Conservation (phyloP, 1,140 invertebrate species). For the Octopus bimaculoides region DNA sequence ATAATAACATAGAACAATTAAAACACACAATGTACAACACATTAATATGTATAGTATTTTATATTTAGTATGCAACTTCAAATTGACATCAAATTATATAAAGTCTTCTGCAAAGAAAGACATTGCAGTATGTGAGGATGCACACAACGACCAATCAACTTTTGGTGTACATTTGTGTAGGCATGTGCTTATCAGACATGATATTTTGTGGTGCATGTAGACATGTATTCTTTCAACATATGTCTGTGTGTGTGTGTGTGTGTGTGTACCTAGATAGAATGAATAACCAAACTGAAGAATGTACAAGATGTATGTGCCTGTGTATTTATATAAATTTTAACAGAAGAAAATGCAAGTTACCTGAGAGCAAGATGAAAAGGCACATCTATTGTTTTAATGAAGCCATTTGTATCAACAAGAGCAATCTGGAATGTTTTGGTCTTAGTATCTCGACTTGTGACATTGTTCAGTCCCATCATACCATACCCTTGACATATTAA, state of each 20-base stretch:
- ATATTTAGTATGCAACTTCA: too few species aligned
- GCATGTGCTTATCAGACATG: too few species aligned
- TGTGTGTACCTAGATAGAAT: not conserved
- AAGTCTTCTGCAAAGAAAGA: too few species aligned
- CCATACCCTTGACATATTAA: constrained; percentile 70
- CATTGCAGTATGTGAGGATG: too few species aligned
- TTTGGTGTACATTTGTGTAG: too few species aligned
- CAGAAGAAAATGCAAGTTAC: constrained; percentile 26
- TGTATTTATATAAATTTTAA: constrained; percentile 2
- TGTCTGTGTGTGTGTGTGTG: too few species aligned
- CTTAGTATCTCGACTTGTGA: constrained; percentile 56
- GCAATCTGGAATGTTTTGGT: constrained; percentile 70
- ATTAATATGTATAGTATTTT: too few species aligned
- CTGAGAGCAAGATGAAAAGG: constrained; percentile 79
- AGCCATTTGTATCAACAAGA: constrained; percentile 78
- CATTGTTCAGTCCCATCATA: constrained; percentile 69
- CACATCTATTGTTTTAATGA: constrained; percentile 76
- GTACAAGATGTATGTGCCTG: not conserved
- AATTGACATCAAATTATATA: too few species aligned
- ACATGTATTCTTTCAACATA: not conserved
- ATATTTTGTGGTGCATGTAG: too few species aligned
- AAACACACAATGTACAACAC: too few species aligned
- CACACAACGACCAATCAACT: too few species aligned
- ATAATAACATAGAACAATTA: too few species aligned
- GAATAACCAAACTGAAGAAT: constrained; percentile 5